Percentiles rank a stretch among this genome's conserved stretches.
Evolutionary conservation across 2,888 invertebrate species (phyloP).

Genomic region (Plagiodera versicolora): DNA sequence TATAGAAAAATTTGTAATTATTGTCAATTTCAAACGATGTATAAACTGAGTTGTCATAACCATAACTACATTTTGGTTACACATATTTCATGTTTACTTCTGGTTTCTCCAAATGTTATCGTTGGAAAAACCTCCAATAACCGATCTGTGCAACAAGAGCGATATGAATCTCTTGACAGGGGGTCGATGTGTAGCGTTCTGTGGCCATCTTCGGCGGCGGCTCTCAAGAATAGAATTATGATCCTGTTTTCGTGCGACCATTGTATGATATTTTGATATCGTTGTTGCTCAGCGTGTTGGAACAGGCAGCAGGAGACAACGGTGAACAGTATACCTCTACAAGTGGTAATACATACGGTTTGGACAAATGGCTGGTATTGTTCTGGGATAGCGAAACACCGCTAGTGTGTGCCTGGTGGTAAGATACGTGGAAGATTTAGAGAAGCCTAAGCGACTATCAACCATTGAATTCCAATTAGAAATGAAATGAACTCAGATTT

Average conservation of each 20-base stretch:
- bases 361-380: conserved; percentile 24
- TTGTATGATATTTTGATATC: not conserved
- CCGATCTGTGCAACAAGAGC: not conserved
- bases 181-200: conserved; percentile 32
- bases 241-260: conserved; percentile 14
- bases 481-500: too few species aligned
- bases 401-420: not conserved
- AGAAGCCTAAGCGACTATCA: not conserved
- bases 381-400: conserved; percentile 11
- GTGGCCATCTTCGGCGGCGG: conserved; percentile 30
- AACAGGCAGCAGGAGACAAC: not conserved
- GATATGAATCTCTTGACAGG: conserved; percentile 35
- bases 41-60: too few species aligned
- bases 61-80: too few species aligned
- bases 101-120: too few species aligned
- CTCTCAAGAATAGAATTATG: conserved; percentile 40
- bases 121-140: too few species aligned
- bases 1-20: too few species aligned
- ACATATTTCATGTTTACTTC: too few species aligned
- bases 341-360: not conserved
- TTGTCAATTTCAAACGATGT: too few species aligned
- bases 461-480: too few species aligned
- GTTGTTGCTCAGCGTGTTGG: not conserved
- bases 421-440: not conserved
- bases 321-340: not conserved